Evolutionary conservation across 2,797 vertebrate genomes (phyloP).

Genomic region (Anguilla anguilla): DNA sequence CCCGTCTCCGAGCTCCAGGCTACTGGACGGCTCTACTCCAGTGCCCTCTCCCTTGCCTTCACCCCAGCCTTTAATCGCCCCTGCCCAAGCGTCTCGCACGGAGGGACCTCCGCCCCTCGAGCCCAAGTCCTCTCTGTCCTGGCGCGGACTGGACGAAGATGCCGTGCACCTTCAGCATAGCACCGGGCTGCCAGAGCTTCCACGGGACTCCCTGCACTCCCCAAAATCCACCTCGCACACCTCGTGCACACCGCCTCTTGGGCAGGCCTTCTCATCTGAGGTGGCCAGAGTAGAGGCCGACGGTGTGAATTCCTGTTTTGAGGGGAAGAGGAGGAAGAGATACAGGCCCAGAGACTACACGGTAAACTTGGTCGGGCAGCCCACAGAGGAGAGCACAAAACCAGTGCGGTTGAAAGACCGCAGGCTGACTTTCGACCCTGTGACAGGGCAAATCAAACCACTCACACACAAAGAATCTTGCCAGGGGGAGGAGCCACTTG

Average conservation of each 20-base stretch:
- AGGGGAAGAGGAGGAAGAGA: conserved; percentile 89
- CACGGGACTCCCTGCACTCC: conserved; percentile 60
- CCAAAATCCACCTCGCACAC: conserved; percentile 60
- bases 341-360: conserved; percentile 90
- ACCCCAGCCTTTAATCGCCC: conserved; percentile 80
- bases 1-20: conserved; percentile 75
- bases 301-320: conserved; percentile 74
- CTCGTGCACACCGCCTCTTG: conserved; percentile 43
- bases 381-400: conserved; percentile 85
- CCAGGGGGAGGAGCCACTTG: conserved; percentile 70
- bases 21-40: conserved; percentile 60
- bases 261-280: conserved; percentile 58
- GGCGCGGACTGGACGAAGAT: conserved; percentile 71
- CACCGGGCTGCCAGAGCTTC: conserved; percentile 69
- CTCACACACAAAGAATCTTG: conserved; percentile 90
- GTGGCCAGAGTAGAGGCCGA: conserved; percentile 71
- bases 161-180: conserved; percentile 73
- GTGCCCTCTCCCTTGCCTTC: conserved; percentile 74
- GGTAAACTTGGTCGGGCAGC: conserved; percentile 89
- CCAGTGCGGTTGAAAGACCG: conserved; percentile 98
- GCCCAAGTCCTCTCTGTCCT: conserved; percentile 71
- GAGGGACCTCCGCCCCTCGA: conserved; percentile 71
- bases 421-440: conserved; percentile 93
- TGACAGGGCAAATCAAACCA: conserved; percentile 96
- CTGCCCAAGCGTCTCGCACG: conserved; percentile 69